Conservation (phyloP, 2,113 vertebrate genomes). For the Neotoma lepida region DNA sequence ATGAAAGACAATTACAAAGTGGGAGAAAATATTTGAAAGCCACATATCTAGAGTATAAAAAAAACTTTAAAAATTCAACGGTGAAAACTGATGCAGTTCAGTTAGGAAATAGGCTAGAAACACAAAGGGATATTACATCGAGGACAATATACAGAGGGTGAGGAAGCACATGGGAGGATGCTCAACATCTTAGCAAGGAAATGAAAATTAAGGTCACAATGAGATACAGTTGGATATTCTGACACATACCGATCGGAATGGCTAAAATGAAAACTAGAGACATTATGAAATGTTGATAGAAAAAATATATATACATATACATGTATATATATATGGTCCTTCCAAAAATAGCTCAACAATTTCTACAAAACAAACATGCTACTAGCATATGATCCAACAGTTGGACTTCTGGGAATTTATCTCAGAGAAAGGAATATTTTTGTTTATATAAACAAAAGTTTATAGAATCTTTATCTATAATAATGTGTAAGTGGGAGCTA, state of each 20-base stretch:
- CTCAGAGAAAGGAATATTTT: background rate
- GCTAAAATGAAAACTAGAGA: slow-evolving; percentile 39
- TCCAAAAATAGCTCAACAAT: slow-evolving; percentile 33
- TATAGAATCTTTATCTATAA: background rate
- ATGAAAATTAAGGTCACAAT: slow-evolving; percentile 35
- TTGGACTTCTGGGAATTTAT: background rate
- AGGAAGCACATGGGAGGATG: background rate
- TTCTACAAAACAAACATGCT: slow-evolving; percentile 39
- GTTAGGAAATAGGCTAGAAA: slow-evolving; percentile 35
- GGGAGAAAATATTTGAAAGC: slow-evolving; percentile 46
- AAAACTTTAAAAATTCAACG: slow-evolving; percentile 14
- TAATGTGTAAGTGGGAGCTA: background rate
- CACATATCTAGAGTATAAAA: slow-evolving; percentile 21
- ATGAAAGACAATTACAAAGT: slow-evolving; percentile 14
- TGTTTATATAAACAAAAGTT: background rate
- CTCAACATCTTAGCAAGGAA: background rate
- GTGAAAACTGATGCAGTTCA: background rate
- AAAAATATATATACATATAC: background rate
- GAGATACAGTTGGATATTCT: background rate
- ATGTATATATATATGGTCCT: background rate
- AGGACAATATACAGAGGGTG: background rate
- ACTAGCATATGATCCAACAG: background rate
- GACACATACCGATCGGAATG: background rate
- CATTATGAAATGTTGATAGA: background rate
- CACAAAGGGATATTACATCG: slow-evolving; percentile 39